Base-by-base conservation (phyloP, 2,113 vertebrate species). In the Megaptera novaeangliae region DNA sequence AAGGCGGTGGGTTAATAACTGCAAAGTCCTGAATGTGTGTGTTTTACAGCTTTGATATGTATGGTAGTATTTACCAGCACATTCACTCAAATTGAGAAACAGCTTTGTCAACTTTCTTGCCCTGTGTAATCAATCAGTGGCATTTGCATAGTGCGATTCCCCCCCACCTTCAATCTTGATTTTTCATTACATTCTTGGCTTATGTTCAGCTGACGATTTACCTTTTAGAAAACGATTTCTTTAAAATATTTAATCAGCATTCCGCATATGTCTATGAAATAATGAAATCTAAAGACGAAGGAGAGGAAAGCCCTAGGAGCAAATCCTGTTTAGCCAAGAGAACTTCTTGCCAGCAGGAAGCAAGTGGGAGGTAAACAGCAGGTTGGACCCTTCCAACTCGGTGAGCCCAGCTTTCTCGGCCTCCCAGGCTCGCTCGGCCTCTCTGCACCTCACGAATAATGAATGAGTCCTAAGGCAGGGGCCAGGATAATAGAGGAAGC, bases 291-390 rank as follows among this genome's bases (percentile, higher is more conserved):
- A 86, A 66, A 78, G 57, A 66, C 17, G 12, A 59, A 55, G 23
- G 55, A 82, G 57, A 80, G 72, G 69, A 66, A 90, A 59, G 17
- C 63, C 52, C 90, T 71, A 80, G 0, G 23, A 75, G 72, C 66
- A 93, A 82, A 93, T 75, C 29, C 57, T 55, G 64, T 64, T 87
- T 39, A 57, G 25, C 25, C 11, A 63, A 72, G 8, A 84, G 90
- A 94, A 46, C 61, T 69, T 96, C 93, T 97, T 90, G 72, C 64
- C 82, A 71, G 52, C 59, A 68, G 85, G 89, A 94, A 91, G 93
- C 85, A 93, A 94, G 88, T 34, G 74, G 84, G 83, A 94, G 68
- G 77, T 71, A 57, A 59, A 81, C 3, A 82, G 94, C 75, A 96
- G 88, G 71, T 34, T 68, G 61, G 92, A 72, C 88, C 81, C 96